Evolutionary conservation across 2,113 vertebrate genomes (phyloP).

Genomic region (Phasianus colchicus): DNA sequence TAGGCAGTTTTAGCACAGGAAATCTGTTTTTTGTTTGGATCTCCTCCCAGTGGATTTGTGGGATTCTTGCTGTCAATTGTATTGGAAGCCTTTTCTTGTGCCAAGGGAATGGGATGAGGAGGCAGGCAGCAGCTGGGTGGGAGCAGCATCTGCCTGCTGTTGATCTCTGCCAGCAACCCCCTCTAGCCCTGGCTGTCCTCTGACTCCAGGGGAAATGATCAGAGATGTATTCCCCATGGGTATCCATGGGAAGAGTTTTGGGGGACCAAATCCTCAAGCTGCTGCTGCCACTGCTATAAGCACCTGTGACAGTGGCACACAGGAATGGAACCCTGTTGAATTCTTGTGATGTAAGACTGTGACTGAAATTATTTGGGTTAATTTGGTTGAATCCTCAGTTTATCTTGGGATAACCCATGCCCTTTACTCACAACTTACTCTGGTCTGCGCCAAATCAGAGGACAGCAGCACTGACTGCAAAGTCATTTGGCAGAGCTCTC

Average conservation of each 20-base stretch:
- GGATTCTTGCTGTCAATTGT: background rate
- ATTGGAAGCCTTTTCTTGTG: background rate
- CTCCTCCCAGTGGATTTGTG: background rate
- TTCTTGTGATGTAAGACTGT: background rate
- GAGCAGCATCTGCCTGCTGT: background rate
- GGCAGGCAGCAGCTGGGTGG: background rate
- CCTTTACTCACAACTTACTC: background rate
- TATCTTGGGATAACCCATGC: background rate
- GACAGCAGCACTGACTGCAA: background rate
- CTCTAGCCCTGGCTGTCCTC: background rate
- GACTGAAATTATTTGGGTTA: fast-evolving
- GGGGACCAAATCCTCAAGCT: fast-evolving
- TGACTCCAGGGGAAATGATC: background rate
- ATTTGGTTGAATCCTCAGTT: background rate
- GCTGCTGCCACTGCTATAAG: background rate
- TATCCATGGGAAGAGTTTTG: background rate
- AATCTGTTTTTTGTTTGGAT: background rate
- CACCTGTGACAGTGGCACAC: background rate
- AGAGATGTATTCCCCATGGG: fast-evolving
- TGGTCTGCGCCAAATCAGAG: fast-evolving
- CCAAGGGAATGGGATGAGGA: background rate
- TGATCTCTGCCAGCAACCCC: fast-evolving
- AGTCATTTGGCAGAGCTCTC: background rate
- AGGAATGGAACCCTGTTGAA: background rate
- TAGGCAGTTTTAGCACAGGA: background rate